Evolutionary conservation across 2,888 invertebrate species (phyloP).

Genomic region (Phragmatobia fuliginosa): DNA sequence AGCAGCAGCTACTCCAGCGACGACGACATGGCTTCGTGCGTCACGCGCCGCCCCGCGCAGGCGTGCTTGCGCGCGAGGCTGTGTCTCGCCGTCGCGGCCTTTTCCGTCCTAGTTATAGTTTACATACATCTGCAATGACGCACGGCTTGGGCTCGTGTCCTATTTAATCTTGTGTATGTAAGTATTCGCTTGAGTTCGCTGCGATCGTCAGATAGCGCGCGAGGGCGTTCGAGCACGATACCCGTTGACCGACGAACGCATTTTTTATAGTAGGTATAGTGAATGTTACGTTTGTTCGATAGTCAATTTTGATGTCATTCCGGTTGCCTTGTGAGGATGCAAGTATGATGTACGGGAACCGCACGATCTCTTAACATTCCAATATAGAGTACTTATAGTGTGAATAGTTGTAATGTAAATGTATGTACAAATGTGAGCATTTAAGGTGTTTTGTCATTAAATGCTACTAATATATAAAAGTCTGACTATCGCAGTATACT

Average conservation of each 20-base stretch:
- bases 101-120: slow-evolving; percentile 82
- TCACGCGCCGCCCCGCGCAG: slow-evolving; percentile 67
- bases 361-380: slow-evolving; percentile 61
- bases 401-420: slow-evolving; percentile 52
- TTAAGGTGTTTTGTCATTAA: slow-evolving; percentile 55
- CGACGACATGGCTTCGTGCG: slow-evolving; percentile 61
- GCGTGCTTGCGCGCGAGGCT: slow-evolving; percentile 76
- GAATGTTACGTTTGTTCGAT: slow-evolving; percentile 42
- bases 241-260: slow-evolving; percentile 46
- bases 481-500: slow-evolving; percentile 73
- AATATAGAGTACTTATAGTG: slow-evolving; percentile 53
- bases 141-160: slow-evolving; percentile 80
- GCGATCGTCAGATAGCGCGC: slow-evolving; percentile 74
- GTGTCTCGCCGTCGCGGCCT: slow-evolving; percentile 82
- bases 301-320: slow-evolving; percentile 26
- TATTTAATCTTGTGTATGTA: slow-evolving; percentile 77
- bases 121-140: slow-evolving; percentile 84
- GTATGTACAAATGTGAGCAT: slow-evolving; percentile 74
- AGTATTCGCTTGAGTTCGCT: slow-evolving; percentile 73
- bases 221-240: slow-evolving; percentile 34
- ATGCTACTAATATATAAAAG: slow-evolving; percentile 48
- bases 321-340: slow-evolving; percentile 45
- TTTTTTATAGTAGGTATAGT: slow-evolving; percentile 46
- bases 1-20: slow-evolving; percentile 69
- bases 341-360: slow-evolving; percentile 36